phyloP scores from a whole-genome alignment of 2,113 vertebrate genomes.

The Corynorhinus townsendii region DNA sequence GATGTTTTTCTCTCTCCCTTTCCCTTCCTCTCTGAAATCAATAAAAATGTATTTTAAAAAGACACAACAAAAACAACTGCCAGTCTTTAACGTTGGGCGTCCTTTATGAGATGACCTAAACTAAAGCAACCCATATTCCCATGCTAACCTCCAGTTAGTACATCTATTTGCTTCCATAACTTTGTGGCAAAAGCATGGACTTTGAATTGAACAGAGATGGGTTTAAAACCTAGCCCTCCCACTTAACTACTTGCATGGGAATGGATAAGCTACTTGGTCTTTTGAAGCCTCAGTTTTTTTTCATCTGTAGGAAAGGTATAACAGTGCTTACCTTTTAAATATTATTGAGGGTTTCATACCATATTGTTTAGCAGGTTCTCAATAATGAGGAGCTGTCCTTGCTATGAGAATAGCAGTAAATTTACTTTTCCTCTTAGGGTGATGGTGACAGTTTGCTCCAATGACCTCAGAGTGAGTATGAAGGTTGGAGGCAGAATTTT shows the following conservation, averaged over 20 bases:
- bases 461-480: neutral
- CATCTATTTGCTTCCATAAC: neutral
- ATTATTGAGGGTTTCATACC: neutral
- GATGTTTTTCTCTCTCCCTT: too few relatives aligned
- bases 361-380: neutral
- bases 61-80: too few relatives aligned
- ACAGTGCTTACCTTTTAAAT: neutral
- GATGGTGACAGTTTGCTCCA: too few relatives aligned
- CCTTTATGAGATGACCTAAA: neutral
- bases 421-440: neutral
- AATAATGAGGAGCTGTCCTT: neutral
- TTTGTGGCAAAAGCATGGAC: neutral
- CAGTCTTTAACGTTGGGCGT: neutral
- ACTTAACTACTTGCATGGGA: neutral
- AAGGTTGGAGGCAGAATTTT: neutral
- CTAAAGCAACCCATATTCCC: neutral
- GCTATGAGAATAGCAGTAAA: neutral
- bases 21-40: too few relatives aligned
- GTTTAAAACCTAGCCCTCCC: neutral
- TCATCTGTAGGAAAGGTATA: neutral
- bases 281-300: neutral
- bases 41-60: too few relatives aligned
- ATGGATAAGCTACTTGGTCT: neutral
- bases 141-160: neutral
- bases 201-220: neutral